Evolutionary conservation across 1,140 invertebrate genomes (phyloP).

Genomic region (Vanessa atalanta): DNA sequence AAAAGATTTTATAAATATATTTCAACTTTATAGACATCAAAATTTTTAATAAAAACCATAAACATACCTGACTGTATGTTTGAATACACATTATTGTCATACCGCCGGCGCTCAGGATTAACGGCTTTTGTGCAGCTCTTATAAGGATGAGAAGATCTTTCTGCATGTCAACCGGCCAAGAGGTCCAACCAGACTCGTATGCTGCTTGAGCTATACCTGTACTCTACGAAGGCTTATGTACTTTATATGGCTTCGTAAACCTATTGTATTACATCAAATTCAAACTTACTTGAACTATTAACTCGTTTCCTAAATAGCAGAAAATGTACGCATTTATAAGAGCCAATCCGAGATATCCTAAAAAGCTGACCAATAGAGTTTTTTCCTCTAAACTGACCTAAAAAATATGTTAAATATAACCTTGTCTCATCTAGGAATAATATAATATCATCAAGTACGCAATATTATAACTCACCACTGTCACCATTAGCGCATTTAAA

Average conservation of each 20-base stretch:
- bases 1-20: conserved; percentile 2
- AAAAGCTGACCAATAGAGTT: conserved; percentile 55
- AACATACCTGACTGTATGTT: conserved; percentile 61
- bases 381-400: conserved; percentile 60
- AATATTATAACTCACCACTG: conserved; percentile 49
- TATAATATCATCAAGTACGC: too few species aligned
- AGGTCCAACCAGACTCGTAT: conserved; percentile 64
- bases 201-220: conserved; percentile 60
- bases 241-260: not conserved
- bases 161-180: conserved; percentile 65
- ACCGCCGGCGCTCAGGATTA: conserved; percentile 61
- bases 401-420: conserved; percentile 13
- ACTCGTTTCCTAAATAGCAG: conserved; percentile 64
- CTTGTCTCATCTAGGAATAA: too few species aligned
- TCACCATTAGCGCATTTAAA: conserved; percentile 66
- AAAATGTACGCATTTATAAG: conserved; percentile 68
- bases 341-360: conserved; percentile 56
- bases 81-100: conserved; percentile 62
- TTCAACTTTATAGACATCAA: too few species aligned
- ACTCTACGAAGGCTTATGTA: conserved; percentile 48
- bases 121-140: conserved; percentile 54
- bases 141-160: conserved; percentile 61
- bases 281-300: conserved; percentile 62
- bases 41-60: too few species aligned
- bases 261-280: not conserved